Evolutionary conservation across 2,797 vertebrate species (phyloP), one percentile per base, ranked within the genome.

Genomic region (Anabacerthia variegaticeps): DNA sequence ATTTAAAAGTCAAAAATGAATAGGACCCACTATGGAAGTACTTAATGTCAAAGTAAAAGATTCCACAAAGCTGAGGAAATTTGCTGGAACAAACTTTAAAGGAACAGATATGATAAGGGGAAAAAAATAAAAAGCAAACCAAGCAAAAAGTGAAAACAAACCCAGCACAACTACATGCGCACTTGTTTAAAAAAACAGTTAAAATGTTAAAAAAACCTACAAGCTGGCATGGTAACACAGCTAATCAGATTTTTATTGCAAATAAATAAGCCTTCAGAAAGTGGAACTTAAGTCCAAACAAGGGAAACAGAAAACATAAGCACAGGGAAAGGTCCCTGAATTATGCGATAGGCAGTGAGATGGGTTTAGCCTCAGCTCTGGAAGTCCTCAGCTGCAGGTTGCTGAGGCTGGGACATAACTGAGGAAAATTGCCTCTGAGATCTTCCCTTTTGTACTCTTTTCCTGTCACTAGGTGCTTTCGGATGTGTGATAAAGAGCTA

Each of bases 361-460:
- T 1, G 11, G 30, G 23, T 72, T 66, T 41, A 71, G 68, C 14
- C 76, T 39, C 30, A 51, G 17, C 21, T 73, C n/a, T 59, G 71
- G 28, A 85, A 65, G 12, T 36, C 36, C 20, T 16, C 55, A 52
- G 8, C 12, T 22, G 8, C 0, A 2, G 24, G 5, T 14, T 69
- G 14, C 63, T 52, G 48, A 62, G 32, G 21, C 30, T 91, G 30
- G 41, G 30, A 51, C 0, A 0, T 14, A 24, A 24, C n/a, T 0
- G 1, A 55, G 66, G 61, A 65, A 82, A 66, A 58, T 26, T 24
- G 39, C 17, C 6, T 20, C 48, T 16, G 26, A 74, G 26, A 41
- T 52, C 28, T 11, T 80, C 41, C 17, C 51, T 84, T 83, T 74
- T 51, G 8, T 41, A 4, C 8, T 52, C 7, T 56, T 65, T 65